A percentile compares a stretch with the other conserved stretches of the same genome.
These are phyloP conservation scores for Poeciliopsis infans DNA, from an alignment of 2,797 vertebrate species.

Conservation along the genomic window DNA sequence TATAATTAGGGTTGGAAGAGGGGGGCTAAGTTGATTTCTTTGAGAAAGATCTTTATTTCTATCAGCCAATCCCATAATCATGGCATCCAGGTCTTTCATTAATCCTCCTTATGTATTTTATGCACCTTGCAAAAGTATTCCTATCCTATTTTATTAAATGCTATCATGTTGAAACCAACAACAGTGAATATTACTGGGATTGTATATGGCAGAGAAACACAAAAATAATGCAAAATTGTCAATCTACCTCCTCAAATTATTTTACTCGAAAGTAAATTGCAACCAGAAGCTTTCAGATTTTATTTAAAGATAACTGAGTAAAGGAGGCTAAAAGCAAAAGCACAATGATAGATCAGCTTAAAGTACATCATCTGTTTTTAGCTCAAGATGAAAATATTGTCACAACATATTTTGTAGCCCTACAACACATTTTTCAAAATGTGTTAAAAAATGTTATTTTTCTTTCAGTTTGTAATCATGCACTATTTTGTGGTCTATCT, in stretches of 20 bases:
- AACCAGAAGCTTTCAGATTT: background rate
- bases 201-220: background rate
- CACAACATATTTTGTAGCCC: background rate
- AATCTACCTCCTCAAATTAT: background rate
- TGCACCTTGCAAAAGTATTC: background rate
- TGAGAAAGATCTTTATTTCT: conserved; percentile 74
- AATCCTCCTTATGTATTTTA: conserved; percentile 47
- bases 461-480: background rate
- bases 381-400: background rate
- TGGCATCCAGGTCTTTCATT: conserved; percentile 67
- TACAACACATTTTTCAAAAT: background rate
- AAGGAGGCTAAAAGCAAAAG: background rate
- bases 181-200: background rate
- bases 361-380: background rate
- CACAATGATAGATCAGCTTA: background rate
- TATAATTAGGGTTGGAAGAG: conserved; percentile 68
- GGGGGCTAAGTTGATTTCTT: conserved; percentile 75
- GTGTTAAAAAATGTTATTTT: background rate
- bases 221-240: background rate
- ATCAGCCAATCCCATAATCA: conserved; percentile 76
- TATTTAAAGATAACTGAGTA: background rate
- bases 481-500: background rate
- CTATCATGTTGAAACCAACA: background rate
- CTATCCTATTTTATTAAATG: background rate
- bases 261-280: background rate